Conservation (phyloP, 2,797 vertebrate species). For the Vipera latastei region DNA sequence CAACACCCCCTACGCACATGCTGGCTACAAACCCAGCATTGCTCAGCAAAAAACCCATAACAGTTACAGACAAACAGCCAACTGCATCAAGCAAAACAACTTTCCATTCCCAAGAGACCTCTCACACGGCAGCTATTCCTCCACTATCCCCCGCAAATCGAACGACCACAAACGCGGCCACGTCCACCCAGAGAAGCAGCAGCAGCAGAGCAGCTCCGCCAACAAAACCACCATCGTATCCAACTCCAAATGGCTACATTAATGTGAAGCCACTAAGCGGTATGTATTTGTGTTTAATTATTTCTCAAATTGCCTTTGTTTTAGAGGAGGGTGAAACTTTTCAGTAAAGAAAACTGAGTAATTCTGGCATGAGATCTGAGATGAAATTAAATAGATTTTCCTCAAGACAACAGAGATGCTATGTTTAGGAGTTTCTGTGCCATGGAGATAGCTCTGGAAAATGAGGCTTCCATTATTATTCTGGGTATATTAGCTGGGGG, state of each 20-base stretch:
- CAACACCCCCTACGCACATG: neutral
- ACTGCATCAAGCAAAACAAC: neutral
- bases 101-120: neutral
- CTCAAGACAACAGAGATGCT: neutral
- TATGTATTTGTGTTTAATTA: neutral
- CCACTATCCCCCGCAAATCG: neutral
- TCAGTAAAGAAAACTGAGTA: neutral
- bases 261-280: conserved; percentile 8
- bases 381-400: neutral
- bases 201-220: fast-evolving
- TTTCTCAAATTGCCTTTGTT: neutral
- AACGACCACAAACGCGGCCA: neutral
- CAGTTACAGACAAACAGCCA: neutral
- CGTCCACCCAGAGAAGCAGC: neutral
- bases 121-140: neutral
- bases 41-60: neutral
- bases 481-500: neutral
- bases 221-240: fast-evolving
- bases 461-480: neutral
- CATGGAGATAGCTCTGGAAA: neutral
- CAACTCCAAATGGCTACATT: conserved; percentile 14
- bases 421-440: no score
- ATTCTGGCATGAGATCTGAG: neutral
- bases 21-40: neutral
- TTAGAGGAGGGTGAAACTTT: neutral